Evolutionary conservation across 2,113 vertebrate species (phyloP).

Genomic region (Boulengeromyrus knoepffleri): DNA sequence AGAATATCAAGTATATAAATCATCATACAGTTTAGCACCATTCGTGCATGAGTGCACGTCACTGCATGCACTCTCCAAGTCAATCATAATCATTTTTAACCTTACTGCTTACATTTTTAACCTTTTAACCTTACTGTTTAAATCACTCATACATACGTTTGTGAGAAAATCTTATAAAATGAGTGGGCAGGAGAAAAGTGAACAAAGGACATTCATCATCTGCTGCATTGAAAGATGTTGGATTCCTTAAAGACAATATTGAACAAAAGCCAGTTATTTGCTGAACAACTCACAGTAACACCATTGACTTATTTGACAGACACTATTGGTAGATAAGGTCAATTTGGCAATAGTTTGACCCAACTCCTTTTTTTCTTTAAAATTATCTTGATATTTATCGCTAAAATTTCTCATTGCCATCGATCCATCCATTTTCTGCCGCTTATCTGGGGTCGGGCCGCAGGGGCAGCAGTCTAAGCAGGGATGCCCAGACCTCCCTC

Average conservation of each 20-base stretch:
- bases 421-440: no score
- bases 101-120: neutral
- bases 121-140: neutral
- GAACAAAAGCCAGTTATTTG: neutral
- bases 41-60: neutral
- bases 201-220: neutral
- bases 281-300: neutral
- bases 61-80: neutral
- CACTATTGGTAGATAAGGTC: neutral
- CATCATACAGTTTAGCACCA: neutral
- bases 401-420: neutral
- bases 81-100: neutral
- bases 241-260: neutral
- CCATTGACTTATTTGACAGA: neutral
- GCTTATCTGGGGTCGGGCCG: no score
- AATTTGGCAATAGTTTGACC: neutral
- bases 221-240: neutral
- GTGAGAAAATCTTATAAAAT: neutral
- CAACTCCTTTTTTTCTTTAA: neutral
- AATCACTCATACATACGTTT: neutral
- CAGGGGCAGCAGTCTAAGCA: no score
- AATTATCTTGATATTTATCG: neutral
- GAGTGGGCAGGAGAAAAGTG: neutral
- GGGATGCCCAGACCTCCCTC: no score
- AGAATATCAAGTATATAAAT: neutral